Evolutionary conservation across 2,888 invertebrate genomes (phyloP).

Genomic region (Cryptus viduatorius): DNA sequence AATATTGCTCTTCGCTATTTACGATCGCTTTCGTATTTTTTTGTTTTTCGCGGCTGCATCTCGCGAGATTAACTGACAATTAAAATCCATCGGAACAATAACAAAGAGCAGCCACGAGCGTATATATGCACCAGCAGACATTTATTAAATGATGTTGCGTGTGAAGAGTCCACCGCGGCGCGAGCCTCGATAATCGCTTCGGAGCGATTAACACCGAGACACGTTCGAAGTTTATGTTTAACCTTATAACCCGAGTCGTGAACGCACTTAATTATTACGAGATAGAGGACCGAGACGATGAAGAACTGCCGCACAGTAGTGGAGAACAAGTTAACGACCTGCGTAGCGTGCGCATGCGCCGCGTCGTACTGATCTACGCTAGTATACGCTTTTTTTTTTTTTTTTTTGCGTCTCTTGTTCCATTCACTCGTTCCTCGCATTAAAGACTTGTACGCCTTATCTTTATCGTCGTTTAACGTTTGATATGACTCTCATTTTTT

Average conservation of each 20-base stretch:
- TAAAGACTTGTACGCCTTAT: conserved; percentile 36
- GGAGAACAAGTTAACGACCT: conserved; percentile 25
- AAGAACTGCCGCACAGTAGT: background rate
- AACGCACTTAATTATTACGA: conserved; percentile 50
- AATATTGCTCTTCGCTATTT: no score
- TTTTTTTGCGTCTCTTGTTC: background rate
- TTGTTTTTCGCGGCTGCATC: background rate
- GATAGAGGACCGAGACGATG: conserved; percentile 26
- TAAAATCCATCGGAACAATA: conserved; percentile 26
- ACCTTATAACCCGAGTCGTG: conserved; percentile 40
- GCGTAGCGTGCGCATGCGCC: conserved; percentile 28
- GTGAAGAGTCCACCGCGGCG: conserved; percentile 32
- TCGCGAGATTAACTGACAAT: conserved; percentile 7
- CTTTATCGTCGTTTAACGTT: conserved; percentile 21
- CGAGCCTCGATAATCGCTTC: conserved; percentile 44
- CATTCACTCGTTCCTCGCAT: conserved; percentile 33
- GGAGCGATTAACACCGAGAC: conserved; percentile 49
- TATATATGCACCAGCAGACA: background rate
- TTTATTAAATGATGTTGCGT: conserved; percentile 27
- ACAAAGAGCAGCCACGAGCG: background rate
- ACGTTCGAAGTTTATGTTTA: conserved; percentile 60
- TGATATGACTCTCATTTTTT: conserved; percentile 19
- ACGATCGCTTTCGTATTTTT: background rate
- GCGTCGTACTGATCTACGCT: conserved; percentile 15
- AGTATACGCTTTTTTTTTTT: background rate